Evolutionary conservation across 2,888 invertebrate species (phyloP), one percentile per base, ranked within the genome.

Genomic region (Siphlonurus alternatus): DNA sequence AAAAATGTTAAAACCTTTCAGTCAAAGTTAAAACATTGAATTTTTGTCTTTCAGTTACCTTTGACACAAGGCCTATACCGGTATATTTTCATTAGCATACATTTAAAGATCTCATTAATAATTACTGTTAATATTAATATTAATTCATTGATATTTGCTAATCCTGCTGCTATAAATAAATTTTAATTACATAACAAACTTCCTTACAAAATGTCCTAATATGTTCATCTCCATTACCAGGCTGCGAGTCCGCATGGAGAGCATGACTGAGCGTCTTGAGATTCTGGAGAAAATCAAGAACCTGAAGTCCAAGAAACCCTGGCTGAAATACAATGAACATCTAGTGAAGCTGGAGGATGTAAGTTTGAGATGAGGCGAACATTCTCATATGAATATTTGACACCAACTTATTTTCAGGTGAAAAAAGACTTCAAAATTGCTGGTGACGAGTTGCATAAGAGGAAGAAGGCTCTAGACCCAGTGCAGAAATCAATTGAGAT

Each of bases 291-390:
- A 56, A 22, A 7, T 56, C 5, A 22, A 56, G 7, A 3, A 56
- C 19, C 7, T 56, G 19, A 56, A 56, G 22, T n/a, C 7, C n/a
- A 56, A 56, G 22, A 56, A 20, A 20, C 56, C 83, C 0, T 89
- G 88, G 87, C 70, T 83, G 0, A 75, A 84, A 62, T 85, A 85
- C 66, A 80, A 83, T 62, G 78, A 81, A 7, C 73, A 82, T 3
- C 76, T 80, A 38, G 76, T 75, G n/a, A 77, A 80, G 65, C 73
- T 82, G 1, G 66, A 75, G 1, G 79, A 82, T 65, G 77, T 79
- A 65, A 75, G 67, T 5, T 67, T 71, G 61, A 20, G 20, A 10
- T 38, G 15, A 38, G 15, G 5, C 5, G 15, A 38, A 38, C 65
- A 67, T 15, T 67, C 62, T 10, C 71, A 69, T 18, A 5, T 10